phyloP scores from a whole-genome alignment of 2,888 invertebrate species.

The Leptopilina syphax region DNA sequence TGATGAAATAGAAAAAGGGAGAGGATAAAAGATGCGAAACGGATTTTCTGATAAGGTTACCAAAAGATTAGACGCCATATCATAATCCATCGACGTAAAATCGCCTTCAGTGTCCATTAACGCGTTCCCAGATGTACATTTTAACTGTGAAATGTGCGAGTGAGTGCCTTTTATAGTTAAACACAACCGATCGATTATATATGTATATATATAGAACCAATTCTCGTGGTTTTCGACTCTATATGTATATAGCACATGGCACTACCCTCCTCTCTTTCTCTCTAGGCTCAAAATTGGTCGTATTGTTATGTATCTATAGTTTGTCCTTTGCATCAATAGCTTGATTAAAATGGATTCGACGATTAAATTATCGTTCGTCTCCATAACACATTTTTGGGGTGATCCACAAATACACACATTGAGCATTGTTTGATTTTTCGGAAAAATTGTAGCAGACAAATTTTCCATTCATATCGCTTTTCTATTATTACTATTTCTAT shows the following conservation, averaged over 20 bases:
- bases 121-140: conserved; percentile 39
- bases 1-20: background rate
- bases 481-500: too few relatives aligned
- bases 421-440: background rate
- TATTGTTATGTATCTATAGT: conserved; percentile 41
- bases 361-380: conserved; percentile 23
- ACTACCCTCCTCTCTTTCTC: background rate
- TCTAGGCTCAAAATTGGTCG: background rate
- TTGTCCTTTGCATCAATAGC: conserved; percentile 25
- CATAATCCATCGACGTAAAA: conserved; percentile 35
- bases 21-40: background rate
- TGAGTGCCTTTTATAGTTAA: conserved; percentile 20
- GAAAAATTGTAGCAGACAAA: background rate
- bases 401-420: background rate
- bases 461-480: background rate
- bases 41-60: conserved; percentile 30
- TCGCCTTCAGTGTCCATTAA: conserved; percentile 38
- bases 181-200: conserved; percentile 38
- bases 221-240: conserved; percentile 18
- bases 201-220: background rate
- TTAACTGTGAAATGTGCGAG: conserved; percentile 2
- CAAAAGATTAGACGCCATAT: conserved; percentile 31
- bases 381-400: background rate
- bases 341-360: conserved; percentile 39
- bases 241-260: background rate